Evolutionary conservation across 1,140 invertebrate genomes (phyloP), one percentile per base, ranked within the genome.

Genomic region (Trissolcus basalis): DNA sequence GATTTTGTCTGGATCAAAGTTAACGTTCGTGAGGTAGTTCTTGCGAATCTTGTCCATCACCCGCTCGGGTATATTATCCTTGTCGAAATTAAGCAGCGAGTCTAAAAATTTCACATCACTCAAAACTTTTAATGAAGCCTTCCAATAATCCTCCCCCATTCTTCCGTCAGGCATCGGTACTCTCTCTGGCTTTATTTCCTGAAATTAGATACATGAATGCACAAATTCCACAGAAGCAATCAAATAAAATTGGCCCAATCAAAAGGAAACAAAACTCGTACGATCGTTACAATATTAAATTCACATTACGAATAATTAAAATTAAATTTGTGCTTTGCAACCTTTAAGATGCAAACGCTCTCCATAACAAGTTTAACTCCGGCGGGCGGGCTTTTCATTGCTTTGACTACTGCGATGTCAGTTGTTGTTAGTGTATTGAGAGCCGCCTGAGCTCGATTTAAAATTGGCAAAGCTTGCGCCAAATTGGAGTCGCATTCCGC

Each of bases 301-400:
- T n/a, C n/a, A n/a, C n/a, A n/a, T n/a, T n/a, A n/a, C n/a, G n/a
- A n/a, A n/a, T n/a, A n/a, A n/a, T n/a, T n/a, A n/a, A n/a, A n/a
- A n/a, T n/a, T n/a, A n/a, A n/a, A n/a, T n/a, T n/a, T n/a, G n/a
- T n/a, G n/a, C n/a, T 39, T 44, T 51, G 53, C 63, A 85, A 96
- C 97, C 89, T 96, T 94, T 70, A 99, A 90, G 77, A 99, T 96
- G 82, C 97, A 99, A 69, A 99, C 92, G 54, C 96, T 96, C 89
- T 99, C 97, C 95, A 99, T 97, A 0, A 98, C 96, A 55, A 99
- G 90, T 81, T 94, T 95, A 4, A 99, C 95, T 60, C 94, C 95
- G 81, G 93, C 92, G 0, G 98, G 97, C 1, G 98, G 98, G 90
- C 94, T 97, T 89, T 98, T 98, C 97, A 99, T 99, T 0, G 96